Evolutionary conservation across 35 echinoderm and acorn worm genomes (phyloP), one percentile per base, ranked within the genome.

Genomic region (Nesometra sesokonis): DNA sequence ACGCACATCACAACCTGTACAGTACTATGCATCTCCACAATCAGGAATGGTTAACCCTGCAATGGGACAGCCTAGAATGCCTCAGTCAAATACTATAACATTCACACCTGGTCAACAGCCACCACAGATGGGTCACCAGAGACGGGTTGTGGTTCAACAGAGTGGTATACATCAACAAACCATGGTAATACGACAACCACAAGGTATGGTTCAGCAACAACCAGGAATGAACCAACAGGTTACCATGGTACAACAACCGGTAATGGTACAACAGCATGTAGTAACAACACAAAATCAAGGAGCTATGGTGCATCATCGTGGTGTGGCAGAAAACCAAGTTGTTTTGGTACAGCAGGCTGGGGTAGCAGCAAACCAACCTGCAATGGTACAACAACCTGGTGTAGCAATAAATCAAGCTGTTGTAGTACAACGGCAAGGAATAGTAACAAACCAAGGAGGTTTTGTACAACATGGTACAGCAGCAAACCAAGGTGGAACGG

Each of bases 181-280:
- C 33, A 77, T 46, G 32, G 47, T 87, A 78, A 76, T 67, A 39
- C 84, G 86, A 76, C 81, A 32, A 43, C 5, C 39, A 43, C 39
- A 43, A 43, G 39, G 39, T 43, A n/a, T n/a, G n/a, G n/a, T n/a
- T n/a, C n/a, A n/a, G 57, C 29, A 34, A 33, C 13, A 40, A 32
- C 80, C 30, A 82, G 79, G 35, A 19, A 83, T 77, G 38, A 85
- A 78, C 23, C 86, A 88, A 39, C 85, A 86, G 35, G 33, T 32
- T 23, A 29, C 30, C 19, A 76, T 77, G 67, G 37, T 78, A 85
- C 89, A 90, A 40, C 88, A 77, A 79, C 89, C 86, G 7, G 52
- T n/a, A n/a, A n/a, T n/a, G n/a, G n/a, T n/a, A n/a, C n/a, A n/a
- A n/a, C n/a, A n/a, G n/a, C n/a, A n/a, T n/a, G n/a, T n/a, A n/a